Conservation (phyloP, 2,113 vertebrate genomes). For the Campylorhamphus procurvoides region DNA sequence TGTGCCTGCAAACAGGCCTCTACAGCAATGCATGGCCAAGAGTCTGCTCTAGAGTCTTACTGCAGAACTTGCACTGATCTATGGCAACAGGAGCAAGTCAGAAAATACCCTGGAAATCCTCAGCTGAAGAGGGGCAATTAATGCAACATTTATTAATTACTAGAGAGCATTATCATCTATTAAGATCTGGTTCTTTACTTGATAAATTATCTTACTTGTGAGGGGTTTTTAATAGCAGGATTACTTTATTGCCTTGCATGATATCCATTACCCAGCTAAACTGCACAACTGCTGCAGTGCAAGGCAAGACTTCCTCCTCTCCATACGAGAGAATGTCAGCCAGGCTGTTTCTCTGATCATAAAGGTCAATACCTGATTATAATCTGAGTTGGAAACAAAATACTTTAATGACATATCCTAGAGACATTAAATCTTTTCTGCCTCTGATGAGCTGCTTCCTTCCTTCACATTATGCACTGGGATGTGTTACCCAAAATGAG, state of each 20-base stretch:
- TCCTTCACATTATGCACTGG: not conserved
- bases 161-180: not conserved
- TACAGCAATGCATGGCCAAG: not conserved
- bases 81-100: not conserved
- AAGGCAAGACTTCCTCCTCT: not conserved
- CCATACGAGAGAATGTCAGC: not conserved
- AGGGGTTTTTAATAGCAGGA: not conserved
- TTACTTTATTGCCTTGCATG: not conserved
- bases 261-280: not conserved
- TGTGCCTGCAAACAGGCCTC: not conserved
- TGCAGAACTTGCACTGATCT: not conserved
- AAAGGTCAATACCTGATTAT: slow-evolving; percentile 41
- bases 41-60: not conserved
- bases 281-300: not conserved
- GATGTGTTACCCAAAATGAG: not conserved
- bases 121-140: not conserved
- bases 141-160: not conserved
- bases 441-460: not conserved
- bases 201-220: not conserved
- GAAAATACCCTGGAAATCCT: not conserved
- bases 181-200: not conserved
- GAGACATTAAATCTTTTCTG: not conserved
- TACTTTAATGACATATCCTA: not conserved
- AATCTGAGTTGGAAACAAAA: slow-evolving; percentile 26
- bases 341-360: not conserved